A percentile compares a stretch with the other conserved stretches of the same genome.
These are phyloP conservation scores for Thunnus thynnus DNA, from an alignment of 2,113 vertebrate species.

Conservation along the genomic window DNA sequence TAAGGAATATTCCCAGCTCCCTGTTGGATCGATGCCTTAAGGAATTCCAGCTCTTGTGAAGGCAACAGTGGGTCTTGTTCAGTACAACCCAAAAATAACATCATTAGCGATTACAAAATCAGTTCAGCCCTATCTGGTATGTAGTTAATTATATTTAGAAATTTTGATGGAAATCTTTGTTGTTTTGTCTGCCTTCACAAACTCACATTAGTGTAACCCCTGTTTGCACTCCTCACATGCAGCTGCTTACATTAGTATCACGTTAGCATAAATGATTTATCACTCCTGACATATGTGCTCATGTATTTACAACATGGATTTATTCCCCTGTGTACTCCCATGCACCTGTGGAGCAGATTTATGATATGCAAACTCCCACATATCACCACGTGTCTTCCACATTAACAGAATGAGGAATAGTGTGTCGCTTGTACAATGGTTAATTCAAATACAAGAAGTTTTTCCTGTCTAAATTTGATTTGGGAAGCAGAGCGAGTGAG, in stretches of 20 bases:
- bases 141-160: not conserved
- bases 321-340: constrained; percentile 22
- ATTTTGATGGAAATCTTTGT: constrained; percentile 3
- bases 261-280: constrained; percentile 58
- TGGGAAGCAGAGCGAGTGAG: constrained; percentile 24
- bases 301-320: constrained; percentile 57
- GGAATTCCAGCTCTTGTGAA: not conserved
- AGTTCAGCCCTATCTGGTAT: not conserved
- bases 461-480: constrained; percentile 38
- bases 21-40: too few species aligned
- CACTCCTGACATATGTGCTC: constrained; percentile 52
- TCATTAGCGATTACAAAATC: not conserved
- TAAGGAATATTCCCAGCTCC: too few species aligned
- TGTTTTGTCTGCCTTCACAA: not conserved
- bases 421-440: constrained; percentile 20
- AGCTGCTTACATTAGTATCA: constrained; percentile 50
- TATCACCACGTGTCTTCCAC: constrained; percentile 42
- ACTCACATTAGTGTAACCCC: not conserved
- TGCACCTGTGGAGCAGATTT: constrained; percentile 67
- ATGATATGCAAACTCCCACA: constrained; percentile 32
- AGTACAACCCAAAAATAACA: constrained; percentile 1
- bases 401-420: constrained; percentile 41
- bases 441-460: constrained; percentile 32
- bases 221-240: constrained; percentile 9
- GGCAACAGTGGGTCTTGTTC: not conserved